Evolutionary conservation across 2,888 invertebrate genomes (phyloP).

Genomic region (Apodemia hepburni): DNA sequence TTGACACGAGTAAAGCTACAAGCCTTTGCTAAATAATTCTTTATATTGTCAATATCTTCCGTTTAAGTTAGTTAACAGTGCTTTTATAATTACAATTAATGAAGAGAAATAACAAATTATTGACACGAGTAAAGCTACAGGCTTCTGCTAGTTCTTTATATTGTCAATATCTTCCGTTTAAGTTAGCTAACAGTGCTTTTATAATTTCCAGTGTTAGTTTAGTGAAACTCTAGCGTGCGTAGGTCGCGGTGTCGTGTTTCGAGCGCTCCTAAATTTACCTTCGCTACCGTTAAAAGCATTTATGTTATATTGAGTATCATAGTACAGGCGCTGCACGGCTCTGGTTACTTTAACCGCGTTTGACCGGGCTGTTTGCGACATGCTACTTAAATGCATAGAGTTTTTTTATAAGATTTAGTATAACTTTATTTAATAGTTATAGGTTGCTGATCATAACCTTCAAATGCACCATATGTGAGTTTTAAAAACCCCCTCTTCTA

Average conservation of each 20-base stretch:
- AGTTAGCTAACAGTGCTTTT: constrained; percentile 18
- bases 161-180: constrained; percentile 10
- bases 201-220: constrained; percentile 39
- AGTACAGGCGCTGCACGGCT: constrained; percentile 52
- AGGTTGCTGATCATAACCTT: too few species aligned
- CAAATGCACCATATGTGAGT: too few species aligned
- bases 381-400: constrained; percentile 1
- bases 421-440: neutral
- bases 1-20: too few species aligned
- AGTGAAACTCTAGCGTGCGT: constrained; percentile 53
- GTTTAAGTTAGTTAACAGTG: too few species aligned
- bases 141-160: neutral
- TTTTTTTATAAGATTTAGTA: neutral
- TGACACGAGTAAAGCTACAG: neutral
- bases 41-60: too few species aligned
- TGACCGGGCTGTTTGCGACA: constrained; percentile 12
- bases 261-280: constrained; percentile 78
- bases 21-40: too few species aligned
- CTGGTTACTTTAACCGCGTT: constrained; percentile 25
- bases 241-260: constrained; percentile 62
- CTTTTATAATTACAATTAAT: too few species aligned
- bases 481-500: too few species aligned
- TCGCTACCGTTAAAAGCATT: constrained; percentile 75
- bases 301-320: constrained; percentile 71
- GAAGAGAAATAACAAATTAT: neutral